Percentiles rank a stretch among this genome's conserved stretches.
phyloP scores from a whole-genome alignment of 2,888 invertebrate species.

The Caenorhabditis sp. region DNA sequence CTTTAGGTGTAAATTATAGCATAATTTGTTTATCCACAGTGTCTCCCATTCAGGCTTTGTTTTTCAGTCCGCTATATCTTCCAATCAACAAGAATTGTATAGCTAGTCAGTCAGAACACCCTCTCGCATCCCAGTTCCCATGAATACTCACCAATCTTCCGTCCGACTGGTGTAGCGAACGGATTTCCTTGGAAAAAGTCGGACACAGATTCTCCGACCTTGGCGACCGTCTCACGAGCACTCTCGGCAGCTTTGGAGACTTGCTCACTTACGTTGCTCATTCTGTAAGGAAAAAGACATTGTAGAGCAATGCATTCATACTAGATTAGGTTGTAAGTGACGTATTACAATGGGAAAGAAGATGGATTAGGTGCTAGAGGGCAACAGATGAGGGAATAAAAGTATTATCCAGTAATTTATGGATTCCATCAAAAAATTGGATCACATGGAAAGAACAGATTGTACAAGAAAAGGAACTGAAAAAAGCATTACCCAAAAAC shows the following conservation, averaged over 20 bases:
- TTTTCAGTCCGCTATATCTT: not conserved
- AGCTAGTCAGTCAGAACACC: not conserved
- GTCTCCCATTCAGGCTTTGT: slow-evolving; percentile 15
- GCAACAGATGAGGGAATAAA: not conserved
- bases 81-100: slow-evolving; percentile 11
- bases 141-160: slow-evolving; percentile 76
- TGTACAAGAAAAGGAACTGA: not conserved
- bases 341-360: slow-evolving; percentile 8
- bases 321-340: not conserved
- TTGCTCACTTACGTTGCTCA: slow-evolving; percentile 79
- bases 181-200: slow-evolving; percentile 83
- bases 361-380: slow-evolving; percentile 34
- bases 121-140: not conserved
- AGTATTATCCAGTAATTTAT: not conserved
- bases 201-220: slow-evolving; percentile 76
- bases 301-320: not conserved
- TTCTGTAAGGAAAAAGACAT: slow-evolving; percentile 52
- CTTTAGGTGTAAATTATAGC: not conserved
- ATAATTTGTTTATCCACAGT: not conserved
- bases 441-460: not conserved
- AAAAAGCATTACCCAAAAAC: too few relatives aligned
- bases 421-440: not conserved
- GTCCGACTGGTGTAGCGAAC: slow-evolving; percentile 80
- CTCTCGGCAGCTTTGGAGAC: slow-evolving; percentile 78
- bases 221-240: slow-evolving; percentile 80